A percentile compares a stretch with the other conserved stretches of the same genome.
phyloP scores from a whole-genome alignment of 2,888 invertebrate genomes.

The Stenurella melanura region DNA sequence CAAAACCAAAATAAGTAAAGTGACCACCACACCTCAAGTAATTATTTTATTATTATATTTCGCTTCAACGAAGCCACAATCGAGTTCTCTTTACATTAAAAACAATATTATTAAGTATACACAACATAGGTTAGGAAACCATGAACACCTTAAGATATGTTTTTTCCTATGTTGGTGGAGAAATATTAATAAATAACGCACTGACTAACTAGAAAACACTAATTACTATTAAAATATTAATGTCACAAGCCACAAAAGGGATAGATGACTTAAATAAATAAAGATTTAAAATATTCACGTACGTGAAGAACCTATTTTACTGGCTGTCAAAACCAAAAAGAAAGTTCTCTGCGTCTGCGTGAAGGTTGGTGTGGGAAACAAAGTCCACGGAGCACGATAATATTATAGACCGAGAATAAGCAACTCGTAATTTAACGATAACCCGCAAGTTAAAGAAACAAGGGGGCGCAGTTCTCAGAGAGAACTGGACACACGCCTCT shows the following conservation, averaged over 20 bases:
- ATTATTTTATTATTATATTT: not conserved
- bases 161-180: not conserved
- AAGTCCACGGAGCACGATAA: too few species aligned
- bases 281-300: slow-evolving; percentile 28
- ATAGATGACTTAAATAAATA: slow-evolving; percentile 41
- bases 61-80: not conserved
- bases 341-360: not conserved
- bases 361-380: too few species aligned
- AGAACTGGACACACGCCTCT: too few species aligned
- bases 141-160: not conserved
- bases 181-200: not conserved
- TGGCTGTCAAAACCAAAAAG: slow-evolving; percentile 45
- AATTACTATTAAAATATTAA: not conserved
- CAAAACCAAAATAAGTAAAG: slow-evolving; percentile 4
- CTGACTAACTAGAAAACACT: not conserved
- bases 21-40: not conserved
- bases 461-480: too few species aligned
- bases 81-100: not conserved
- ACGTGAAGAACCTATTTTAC: slow-evolving; percentile 37
- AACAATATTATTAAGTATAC: not conserved
- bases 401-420: too few species aligned
- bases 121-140: slow-evolving; percentile 4
- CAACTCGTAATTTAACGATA: too few species aligned
- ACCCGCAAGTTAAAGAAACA: too few species aligned
- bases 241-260: not conserved